phyloP scores from a whole-genome alignment of 2,797 vertebrate genomes.

The Anabacerthia variegaticeps region DNA sequence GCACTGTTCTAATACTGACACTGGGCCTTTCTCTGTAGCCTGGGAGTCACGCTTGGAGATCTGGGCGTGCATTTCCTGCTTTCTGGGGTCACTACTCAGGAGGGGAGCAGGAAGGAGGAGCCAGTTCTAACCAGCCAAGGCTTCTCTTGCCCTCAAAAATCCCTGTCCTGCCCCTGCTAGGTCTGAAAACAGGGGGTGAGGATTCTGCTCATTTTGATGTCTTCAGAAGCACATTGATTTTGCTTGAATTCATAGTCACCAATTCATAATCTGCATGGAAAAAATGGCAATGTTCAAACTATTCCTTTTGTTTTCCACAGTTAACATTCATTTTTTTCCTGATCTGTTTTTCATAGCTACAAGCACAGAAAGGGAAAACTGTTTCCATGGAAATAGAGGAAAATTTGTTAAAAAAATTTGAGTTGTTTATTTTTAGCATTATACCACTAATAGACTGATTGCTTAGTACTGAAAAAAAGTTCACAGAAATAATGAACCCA shows the following conservation, averaged over 20 bases:
- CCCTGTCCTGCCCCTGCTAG: not conserved
- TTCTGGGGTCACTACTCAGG: fast-evolving
- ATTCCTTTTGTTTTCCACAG: not conserved
- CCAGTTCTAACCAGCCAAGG: fast-evolving
- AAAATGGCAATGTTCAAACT: not conserved
- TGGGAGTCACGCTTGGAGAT: not conserved
- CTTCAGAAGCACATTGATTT: not conserved
- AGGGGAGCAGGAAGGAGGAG: not conserved
- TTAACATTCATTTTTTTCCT: not conserved
- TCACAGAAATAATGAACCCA: not conserved
- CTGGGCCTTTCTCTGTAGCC: not conserved
- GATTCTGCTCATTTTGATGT: not conserved
- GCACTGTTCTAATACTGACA: not conserved
- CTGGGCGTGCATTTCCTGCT: fast-evolving
- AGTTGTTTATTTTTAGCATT: not conserved
- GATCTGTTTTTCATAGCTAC: not conserved
- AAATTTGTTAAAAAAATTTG: not conserved
- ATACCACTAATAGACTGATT: not conserved
- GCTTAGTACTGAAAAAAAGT: not conserved
- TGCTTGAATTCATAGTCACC: not conserved
- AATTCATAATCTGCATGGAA: not conserved
- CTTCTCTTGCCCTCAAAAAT: not conserved
- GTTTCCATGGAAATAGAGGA: constrained; percentile 5
- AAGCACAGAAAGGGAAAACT: not conserved
- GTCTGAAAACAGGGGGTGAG: fast-evolving